phyloP scores from a whole-genome alignment of 2,113 vertebrate genomes.

The Corydoras maculifer region DNA sequence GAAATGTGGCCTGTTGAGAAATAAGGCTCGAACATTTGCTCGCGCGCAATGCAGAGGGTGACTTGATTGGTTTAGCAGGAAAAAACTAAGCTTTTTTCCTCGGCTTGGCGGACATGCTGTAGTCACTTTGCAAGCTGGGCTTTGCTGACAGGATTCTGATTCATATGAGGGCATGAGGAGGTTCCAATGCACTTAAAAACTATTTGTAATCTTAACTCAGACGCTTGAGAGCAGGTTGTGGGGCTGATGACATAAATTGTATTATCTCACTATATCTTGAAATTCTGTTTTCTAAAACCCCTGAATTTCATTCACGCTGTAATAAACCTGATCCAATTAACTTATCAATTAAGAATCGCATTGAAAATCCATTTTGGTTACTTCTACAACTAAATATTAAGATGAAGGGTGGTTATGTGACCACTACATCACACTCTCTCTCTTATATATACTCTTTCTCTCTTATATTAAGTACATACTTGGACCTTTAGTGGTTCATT shows the following conservation, averaged over 20 bases:
- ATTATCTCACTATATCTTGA: not conserved
- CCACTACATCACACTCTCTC: too few species aligned
- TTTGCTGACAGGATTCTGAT: constrained; percentile 17
- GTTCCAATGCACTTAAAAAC: not conserved
- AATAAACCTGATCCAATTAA: not conserved
- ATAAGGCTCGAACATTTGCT: constrained; percentile 14
- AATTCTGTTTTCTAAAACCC: not conserved
- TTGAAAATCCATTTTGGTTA: too few species aligned
- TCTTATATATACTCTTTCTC: too few species aligned
- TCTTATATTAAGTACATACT: too few species aligned
- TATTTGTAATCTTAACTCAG: not conserved
- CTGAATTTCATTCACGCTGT: not conserved
- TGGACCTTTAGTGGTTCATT: too few species aligned
- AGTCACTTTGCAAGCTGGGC: constrained; percentile 40
- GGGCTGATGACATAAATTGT: not conserved
- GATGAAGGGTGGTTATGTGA: too few species aligned
- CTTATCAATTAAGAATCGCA: too few species aligned
- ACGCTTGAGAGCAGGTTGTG: not conserved
- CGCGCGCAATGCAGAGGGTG: constrained; percentile 1
- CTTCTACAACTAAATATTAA: too few species aligned
- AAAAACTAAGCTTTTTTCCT: constrained; percentile 2
- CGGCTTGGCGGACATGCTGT: constrained; percentile 17
- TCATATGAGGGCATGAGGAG: not conserved
- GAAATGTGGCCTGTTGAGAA: constrained; percentile 33
- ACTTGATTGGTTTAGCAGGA: constrained; percentile 40